Evolutionary conservation across 2,113 vertebrate genomes (phyloP), one percentile per base, ranked within the genome.

Genomic region (Sceloporus tristichus): DNA sequence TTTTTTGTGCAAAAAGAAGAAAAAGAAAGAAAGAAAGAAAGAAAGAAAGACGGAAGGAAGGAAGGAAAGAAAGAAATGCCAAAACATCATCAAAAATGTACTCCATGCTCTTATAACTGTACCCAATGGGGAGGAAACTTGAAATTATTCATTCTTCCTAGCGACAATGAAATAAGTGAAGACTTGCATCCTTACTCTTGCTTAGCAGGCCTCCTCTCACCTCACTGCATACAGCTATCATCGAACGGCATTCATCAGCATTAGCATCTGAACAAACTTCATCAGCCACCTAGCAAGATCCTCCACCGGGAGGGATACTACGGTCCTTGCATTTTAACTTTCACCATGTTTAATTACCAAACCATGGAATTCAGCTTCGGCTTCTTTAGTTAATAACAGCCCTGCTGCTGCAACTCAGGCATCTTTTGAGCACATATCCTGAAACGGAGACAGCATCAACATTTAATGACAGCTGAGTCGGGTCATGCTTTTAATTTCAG

Each of bases 261-360:
- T 27, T 3, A 91, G 93, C 6, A 0, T n/a, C 18, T 68, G 89
- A 82, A 86, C 56, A 59, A 92, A 87, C 91, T 38, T 19, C 84
- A 82, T 85, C 88, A 1, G 0, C 27, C 40, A 82, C 0, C 40
- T 27, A 5, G 10, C 56, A 78, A 87, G 71, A 85, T 54, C 88
- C 78, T 87, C 92, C 91, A 38, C 88, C 7, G 38, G 70, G 91
- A 4, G 88, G 88, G 94, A 87, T 25, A 2, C 91, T 25, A 2
- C 91, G 91, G 75, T 83, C 65, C 89, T 87, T 87, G 88, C 85
- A 82, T 27, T 94, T 94, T 80, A 81, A 89, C 89, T 82, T 89
- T 42, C 21, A 87, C 34, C 77, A 85, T 89, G 90, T 54, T 90
- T 40, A 29, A 93, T 91, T 93, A 92, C 87, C 81, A 90, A 86